Percentiles rank a stretch among this genome's conserved stretches.
Conservation (phyloP, 2,888 invertebrate genomes). For the Leucoptera coffeella region DNA sequence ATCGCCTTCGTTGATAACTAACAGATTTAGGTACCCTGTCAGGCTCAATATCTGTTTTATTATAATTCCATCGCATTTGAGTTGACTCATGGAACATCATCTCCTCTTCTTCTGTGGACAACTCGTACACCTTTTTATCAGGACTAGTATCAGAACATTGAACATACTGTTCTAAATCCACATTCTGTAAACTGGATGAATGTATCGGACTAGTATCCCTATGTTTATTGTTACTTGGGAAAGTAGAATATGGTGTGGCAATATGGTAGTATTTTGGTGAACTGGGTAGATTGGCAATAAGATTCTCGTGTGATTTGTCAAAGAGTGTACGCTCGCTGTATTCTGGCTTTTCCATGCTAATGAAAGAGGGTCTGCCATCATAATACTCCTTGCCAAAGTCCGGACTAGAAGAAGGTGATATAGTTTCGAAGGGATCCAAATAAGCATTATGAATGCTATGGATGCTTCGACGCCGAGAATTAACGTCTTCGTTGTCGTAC, state of each 20-base stretch:
- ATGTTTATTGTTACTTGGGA: conserved; percentile 53
- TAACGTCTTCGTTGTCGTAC: conserved; percentile 32
- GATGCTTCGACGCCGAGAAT: conserved; percentile 22
- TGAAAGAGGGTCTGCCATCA: conserved; percentile 45
- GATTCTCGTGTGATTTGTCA: conserved; percentile 54
- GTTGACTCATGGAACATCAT: conserved; percentile 28
- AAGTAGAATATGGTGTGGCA: conserved; percentile 57
- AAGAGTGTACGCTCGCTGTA: conserved; percentile 42
- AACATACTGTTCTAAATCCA: conserved; percentile 59
- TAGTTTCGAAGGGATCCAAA: conserved; percentile 35
- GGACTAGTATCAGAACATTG: conserved; percentile 28
- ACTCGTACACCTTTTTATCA: conserved; percentile 31
- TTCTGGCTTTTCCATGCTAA: conserved; percentile 35
- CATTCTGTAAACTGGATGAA: conserved; percentile 64
- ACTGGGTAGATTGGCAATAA: conserved; percentile 45
- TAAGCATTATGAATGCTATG: conserved; percentile 32
- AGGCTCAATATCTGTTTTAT: conserved; percentile 54
- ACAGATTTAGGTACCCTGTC: conserved; percentile 41
- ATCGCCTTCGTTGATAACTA: conserved; percentile 57
- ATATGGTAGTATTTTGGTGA: conserved; percentile 49
- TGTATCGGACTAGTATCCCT: conserved; percentile 55
- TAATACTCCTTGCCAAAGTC: conserved; percentile 60
- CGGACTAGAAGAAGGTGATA: conserved; percentile 60
- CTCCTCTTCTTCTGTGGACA: conserved; percentile 49
- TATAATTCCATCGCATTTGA: no score